A percentile compares a stretch with the other conserved stretches of the same genome.
phyloP scores from a whole-genome alignment of 2,797 vertebrate genomes.

The Scolopax bukidnonensis region DNA sequence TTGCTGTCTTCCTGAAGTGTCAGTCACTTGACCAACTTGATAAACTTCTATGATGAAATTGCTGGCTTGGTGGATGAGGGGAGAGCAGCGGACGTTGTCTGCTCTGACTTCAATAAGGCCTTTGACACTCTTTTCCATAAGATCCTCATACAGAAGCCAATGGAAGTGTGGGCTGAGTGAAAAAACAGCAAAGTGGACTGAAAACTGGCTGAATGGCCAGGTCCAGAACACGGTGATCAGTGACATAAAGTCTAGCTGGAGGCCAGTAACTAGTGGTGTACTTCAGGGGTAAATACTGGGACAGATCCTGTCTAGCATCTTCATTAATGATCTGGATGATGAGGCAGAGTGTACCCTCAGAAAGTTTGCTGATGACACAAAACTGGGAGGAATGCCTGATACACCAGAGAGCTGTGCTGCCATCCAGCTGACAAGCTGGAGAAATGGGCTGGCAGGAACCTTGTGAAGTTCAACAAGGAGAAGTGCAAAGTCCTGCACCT shows the following conservation, averaged over 20 bases:
- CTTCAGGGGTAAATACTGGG: neutral
- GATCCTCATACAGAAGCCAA: neutral
- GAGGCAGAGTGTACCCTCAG: neutral
- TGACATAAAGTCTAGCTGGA: neutral
- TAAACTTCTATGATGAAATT: neutral
- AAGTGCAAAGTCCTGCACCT: neutral
- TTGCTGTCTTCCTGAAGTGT: neutral
- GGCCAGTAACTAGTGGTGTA: neutral
- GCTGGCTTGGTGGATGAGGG: neutral
- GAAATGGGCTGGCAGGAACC: neutral
- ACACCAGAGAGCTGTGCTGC: neutral
- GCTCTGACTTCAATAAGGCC: neutral
- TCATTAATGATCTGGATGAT: neutral
- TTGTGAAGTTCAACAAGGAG: neutral
- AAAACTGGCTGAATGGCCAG: neutral
- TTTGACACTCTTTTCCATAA: neutral
- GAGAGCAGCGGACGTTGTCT: neutral
- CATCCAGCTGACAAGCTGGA: neutral
- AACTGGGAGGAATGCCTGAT: neutral
- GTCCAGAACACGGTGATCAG: neutral
- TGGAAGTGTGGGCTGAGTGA: neutral
- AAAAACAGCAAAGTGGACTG: neutral
- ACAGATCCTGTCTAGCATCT: neutral
- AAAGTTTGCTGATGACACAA: neutral
- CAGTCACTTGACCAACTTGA: neutral